A percentile compares a stretch with the other conserved stretches of the same genome.
Conservation (phyloP, 23 tunicate species). For the Oikopleura vanhoeffeni region DNA sequence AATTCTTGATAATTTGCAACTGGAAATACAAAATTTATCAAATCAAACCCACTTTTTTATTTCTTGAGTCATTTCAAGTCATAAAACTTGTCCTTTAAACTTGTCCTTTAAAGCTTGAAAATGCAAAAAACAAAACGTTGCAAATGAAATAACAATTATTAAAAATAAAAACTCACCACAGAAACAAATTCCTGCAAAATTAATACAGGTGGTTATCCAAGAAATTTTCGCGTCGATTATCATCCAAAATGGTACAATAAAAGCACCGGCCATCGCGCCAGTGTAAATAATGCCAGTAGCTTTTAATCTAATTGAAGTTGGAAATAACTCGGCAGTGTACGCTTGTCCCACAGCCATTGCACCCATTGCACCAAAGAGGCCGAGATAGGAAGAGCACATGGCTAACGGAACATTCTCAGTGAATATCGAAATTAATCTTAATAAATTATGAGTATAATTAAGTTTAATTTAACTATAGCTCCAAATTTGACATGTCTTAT, state of each 20-base stretch:
- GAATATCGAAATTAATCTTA: background rate
- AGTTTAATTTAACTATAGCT: too few relatives aligned
- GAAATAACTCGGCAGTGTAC: background rate
- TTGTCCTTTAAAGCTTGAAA: too few relatives aligned
- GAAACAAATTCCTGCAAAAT: background rate
- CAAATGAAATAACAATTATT: background rate
- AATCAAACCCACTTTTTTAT: too few relatives aligned
- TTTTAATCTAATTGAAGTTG: background rate
- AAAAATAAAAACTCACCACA: background rate
- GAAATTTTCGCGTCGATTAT: background rate
- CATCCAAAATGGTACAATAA: constrained; percentile 13
- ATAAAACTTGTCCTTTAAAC: too few relatives aligned
- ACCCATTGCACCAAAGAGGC: constrained; percentile 6
- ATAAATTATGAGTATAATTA: background rate
- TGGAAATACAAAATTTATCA: too few relatives aligned
- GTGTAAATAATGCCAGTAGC: constrained; percentile 6
- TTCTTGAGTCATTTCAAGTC: too few relatives aligned
- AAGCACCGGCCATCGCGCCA: constrained; percentile 10
- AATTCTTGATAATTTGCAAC: too few relatives aligned
- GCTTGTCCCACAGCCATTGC: constrained; percentile 11
- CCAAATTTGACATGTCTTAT: too few relatives aligned
- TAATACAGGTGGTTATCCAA: background rate
- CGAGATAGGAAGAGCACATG: background rate
- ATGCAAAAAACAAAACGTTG: too few relatives aligned
- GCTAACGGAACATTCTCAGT: background rate